phyloP scores from a whole-genome alignment of 2,888 invertebrate species.

The Drosophila meridionalis region DNA sequence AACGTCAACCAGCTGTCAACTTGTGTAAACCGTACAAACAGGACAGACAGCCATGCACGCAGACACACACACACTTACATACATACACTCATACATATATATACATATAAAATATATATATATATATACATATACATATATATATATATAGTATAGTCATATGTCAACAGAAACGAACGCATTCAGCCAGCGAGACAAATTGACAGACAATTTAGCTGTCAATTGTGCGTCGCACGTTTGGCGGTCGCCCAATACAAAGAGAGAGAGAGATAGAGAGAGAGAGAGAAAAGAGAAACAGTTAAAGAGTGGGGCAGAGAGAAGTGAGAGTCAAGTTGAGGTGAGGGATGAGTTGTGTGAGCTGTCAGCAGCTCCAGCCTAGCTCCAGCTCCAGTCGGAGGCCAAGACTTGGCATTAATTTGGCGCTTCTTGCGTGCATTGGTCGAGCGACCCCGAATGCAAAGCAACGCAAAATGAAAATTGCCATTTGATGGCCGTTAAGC shows the following conservation, averaged over 20 bases:
- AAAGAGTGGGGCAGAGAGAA: not conserved
- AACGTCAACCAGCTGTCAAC: constrained; percentile 61
- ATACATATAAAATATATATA: not conserved
- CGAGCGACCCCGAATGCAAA: constrained; percentile 49
- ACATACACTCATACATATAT: not conserved
- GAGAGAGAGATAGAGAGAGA: not conserved
- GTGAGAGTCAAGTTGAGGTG: not conserved
- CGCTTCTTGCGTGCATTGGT: constrained; percentile 29
- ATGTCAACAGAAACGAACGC: constrained; percentile 42
- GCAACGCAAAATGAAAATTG: constrained; percentile 39
- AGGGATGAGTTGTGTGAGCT: not conserved
- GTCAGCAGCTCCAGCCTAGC: not conserved
- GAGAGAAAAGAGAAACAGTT: not conserved
- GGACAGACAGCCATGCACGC: not conserved
- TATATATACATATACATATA: not conserved
- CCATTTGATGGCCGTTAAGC: constrained; percentile 65
- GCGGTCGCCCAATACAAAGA: not conserved
- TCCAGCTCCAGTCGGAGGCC: constrained; percentile 12
- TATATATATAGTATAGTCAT: constrained; percentile 3
- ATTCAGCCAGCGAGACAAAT: constrained; percentile 75
- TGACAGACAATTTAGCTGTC: constrained; percentile 81
- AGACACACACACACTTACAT: constrained; percentile 2
- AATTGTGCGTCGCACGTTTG: constrained; percentile 66
- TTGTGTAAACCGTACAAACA: constrained; percentile 58
- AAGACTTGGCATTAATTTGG: constrained; percentile 39